Evolutionary conservation across 2,113 vertebrate genomes (phyloP), one percentile per base, ranked within the genome.

Genomic region (Corythornis vintsioides): DNA sequence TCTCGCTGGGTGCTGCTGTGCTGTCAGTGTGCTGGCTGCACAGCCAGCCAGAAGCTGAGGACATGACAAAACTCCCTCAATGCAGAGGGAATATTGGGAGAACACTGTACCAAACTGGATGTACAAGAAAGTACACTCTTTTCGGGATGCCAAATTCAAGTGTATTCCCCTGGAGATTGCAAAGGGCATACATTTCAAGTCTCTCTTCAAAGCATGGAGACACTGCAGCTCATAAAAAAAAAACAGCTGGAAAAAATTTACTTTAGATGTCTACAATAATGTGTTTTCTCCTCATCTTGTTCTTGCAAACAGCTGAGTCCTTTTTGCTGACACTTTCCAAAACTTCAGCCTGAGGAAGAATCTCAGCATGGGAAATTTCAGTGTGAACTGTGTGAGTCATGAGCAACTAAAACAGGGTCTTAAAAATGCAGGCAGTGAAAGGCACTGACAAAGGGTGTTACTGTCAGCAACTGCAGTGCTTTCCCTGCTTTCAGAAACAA

Each of bases 341-440:
- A 96, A 94, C 91, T 88, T 89, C 82, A 86, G 53, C 78, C 78
- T 1, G 1, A 71, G 79, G 89, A 92, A 73, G 91, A 35, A 61
- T 91, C 89, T 83, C 95, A 76, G 92, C 94, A 96, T 96, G 96
- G 92, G 96, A 96, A 95, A 91, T 92, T 94, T 92, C 89, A 91
- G 75, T 52, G 72, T 67, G 87, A 96, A 78, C 92, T 91, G 13
- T 56, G 47, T 14, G 9, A 92, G 38, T 86, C 83, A 48, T 2
- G 24, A 95, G 69, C 21, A 53, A 69, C 79, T 92, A 77, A 78
- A 93, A 56, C 64, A 93, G n/a, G 45, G 40, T 29, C 64, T 93
- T 56, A 76, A 15, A 90, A 90, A 95, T 89, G 86, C 71, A 76
- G 73, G 80, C 82, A 63, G 87, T 80, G 89, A 89, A 87, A 91